Evolutionary conservation across 2,797 vertebrate genomes (phyloP).

Genomic region (Tokudaia muenninki): DNA sequence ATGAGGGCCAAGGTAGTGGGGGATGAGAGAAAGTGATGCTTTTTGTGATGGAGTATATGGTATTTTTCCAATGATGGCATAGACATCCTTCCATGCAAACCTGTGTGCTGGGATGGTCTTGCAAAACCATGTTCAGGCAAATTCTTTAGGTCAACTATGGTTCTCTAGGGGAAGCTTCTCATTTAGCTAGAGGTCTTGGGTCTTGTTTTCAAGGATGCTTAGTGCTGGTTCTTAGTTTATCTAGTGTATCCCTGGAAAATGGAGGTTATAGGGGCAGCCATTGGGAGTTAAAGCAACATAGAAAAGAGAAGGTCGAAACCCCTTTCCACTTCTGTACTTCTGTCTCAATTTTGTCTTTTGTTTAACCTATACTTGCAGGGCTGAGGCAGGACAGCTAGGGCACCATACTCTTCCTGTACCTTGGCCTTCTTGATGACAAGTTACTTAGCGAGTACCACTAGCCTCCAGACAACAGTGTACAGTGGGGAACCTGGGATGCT

Average conservation of each 20-base stretch:
- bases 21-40: not conserved
- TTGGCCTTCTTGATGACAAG: not conserved
- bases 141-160: not conserved
- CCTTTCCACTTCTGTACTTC: not conserved
- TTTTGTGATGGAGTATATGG: not conserved
- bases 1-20: not conserved
- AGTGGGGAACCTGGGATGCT: not conserved
- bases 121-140: not conserved
- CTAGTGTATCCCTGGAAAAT: not conserved
- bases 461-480: too few relatives aligned
- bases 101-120: not conserved
- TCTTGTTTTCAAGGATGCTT: not conserved
- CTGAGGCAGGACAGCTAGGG: not conserved
- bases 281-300: not conserved
- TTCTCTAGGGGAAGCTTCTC: not conserved
- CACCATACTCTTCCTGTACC: not conserved
- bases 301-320: not conserved
- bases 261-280: not conserved
- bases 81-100: not conserved
- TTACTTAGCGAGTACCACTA: not conserved
- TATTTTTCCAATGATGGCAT: not conserved
- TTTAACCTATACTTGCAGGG: not conserved
- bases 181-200: conserved; percentile 4
- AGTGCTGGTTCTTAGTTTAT: not conserved
- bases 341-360: not conserved